Base-by-base conservation (phyloP, 2,113 vertebrate genomes). In the Vulpes lagopus region DNA sequence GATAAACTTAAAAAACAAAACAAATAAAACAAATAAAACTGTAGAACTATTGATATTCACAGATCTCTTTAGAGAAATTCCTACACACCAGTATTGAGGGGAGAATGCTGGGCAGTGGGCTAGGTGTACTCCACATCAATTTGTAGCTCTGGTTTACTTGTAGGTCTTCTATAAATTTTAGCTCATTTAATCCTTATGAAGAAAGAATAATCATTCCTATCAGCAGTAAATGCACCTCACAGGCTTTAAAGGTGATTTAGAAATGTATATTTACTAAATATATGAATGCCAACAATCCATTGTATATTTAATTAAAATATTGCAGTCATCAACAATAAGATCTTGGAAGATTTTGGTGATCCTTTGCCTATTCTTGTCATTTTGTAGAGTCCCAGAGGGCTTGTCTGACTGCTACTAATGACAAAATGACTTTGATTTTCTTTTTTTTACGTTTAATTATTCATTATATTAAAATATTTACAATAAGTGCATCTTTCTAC, bases 261-360 rank as follows among this genome's bases (percentile, higher is more conserved):
- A 96, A 94, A 87, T 95, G 43, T 43, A 8, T 43, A 43, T 43
- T 43, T 43, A 43, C 67, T 73, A 89, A 65, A 35, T 59, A n/a
- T 71, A 32, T 90, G 76, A 76, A 73, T 84, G 71, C 92, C 62
- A 81, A 7, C 38, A 43, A 57, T 64, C 64, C 73, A 32, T 73
- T 92, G 7, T 96, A 16, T 88, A 49, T 78, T 95, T 93, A 93
- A 53, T 96, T 97, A 83, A 94, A 96, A 35, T 80, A 62, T 60
- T 87, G 0, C 8, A 74, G 3, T 90, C 10, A 43, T 88, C 51
- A 55, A 59, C 62, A 76, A 6, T 87, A 60, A 92, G n/a, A 60
- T 88, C 12, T 92, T 51, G 89, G 65, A 78, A 12, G 65, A 86
- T 81, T 91, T 95, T 43, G n/a, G 69, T 83, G 65, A 74, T 86